phyloP scores from a whole-genome alignment of 2,888 invertebrate genomes.

The Drosophila neutralis region DNA sequence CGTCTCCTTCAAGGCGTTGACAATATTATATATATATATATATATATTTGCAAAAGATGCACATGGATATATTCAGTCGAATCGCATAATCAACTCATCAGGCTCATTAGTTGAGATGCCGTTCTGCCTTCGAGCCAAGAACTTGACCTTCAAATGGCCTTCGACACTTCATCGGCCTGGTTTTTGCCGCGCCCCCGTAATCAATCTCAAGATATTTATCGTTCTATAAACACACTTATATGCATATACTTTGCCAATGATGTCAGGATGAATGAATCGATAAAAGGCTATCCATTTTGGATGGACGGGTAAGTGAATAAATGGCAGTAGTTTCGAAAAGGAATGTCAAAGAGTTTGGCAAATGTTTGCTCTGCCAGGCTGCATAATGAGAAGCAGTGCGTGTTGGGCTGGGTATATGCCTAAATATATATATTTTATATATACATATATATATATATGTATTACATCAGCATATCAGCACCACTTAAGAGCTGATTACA shows the following conservation, averaged over 20 bases:
- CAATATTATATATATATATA: not conserved
- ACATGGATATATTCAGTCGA: not conserved
- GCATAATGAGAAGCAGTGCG: slow-evolving; percentile 17
- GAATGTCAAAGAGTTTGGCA: slow-evolving; percentile 33
- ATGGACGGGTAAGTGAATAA: not conserved
- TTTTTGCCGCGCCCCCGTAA: slow-evolving; percentile 25
- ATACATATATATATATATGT: not conserved
- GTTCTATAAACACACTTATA: slow-evolving; percentile 8
- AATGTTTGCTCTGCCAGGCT: slow-evolving; percentile 20
- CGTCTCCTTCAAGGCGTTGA: not conserved
- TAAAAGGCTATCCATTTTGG: slow-evolving; percentile 41
- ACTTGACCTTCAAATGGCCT: slow-evolving; percentile 48
- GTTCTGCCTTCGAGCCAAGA: slow-evolving; percentile 20
- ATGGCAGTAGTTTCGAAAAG: slow-evolving; percentile 8
- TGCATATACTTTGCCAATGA: slow-evolving; percentile 38
- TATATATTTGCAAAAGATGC: not conserved
- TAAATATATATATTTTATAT: not conserved
- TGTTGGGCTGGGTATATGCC: not conserved
- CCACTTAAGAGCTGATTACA: slow-evolving; percentile 46
- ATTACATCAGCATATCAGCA: slow-evolving; percentile 16
- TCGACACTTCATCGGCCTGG: not conserved
- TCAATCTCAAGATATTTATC: slow-evolving; percentile 41
- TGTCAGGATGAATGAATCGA: slow-evolving; percentile 49
- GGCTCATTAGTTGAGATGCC: slow-evolving; percentile 26
- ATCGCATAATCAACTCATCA: slow-evolving; percentile 13